Evolutionary conservation across 2,113 vertebrate species (phyloP).

Genomic region (Phodopus roborovskii): DNA sequence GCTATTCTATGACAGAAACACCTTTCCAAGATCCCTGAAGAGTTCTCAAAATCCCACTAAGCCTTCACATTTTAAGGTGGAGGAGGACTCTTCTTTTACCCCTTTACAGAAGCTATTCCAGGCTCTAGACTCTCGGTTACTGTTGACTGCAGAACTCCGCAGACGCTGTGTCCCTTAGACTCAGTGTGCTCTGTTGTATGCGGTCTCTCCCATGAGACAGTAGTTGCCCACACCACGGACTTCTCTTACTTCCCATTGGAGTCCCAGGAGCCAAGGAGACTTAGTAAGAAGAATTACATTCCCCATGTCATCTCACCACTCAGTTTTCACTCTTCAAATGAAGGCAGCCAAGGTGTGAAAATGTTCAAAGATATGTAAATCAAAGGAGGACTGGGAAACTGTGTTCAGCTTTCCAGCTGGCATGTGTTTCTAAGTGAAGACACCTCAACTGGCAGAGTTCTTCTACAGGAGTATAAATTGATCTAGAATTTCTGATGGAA

Average conservation of each 20-base stretch:
- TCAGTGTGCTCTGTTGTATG: rapidly evolving
- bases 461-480: neutral
- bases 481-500: constrained; percentile 1
- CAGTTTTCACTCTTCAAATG: neutral
- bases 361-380: constrained; percentile 47
- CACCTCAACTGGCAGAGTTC: neutral
- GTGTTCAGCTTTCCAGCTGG: neutral
- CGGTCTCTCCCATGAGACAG: neutral
- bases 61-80: neutral
- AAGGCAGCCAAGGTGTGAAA: constrained; percentile 33
- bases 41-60: neutral
- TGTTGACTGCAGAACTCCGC: neutral
- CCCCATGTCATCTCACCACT: neutral
- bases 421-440: neutral
- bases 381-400: neutral
- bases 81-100: neutral
- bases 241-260: neutral
- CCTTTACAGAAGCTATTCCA: neutral
- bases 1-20: neutral
- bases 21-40: constrained; percentile 23
- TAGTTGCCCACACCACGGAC: neutral
- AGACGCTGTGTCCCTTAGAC: rapidly evolving
- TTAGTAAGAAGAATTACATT: neutral
- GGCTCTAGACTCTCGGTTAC: neutral
- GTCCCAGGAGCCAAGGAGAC: neutral